phyloP scores from a whole-genome alignment of 2,113 vertebrate species.

The Syrmaticus mikado region DNA sequence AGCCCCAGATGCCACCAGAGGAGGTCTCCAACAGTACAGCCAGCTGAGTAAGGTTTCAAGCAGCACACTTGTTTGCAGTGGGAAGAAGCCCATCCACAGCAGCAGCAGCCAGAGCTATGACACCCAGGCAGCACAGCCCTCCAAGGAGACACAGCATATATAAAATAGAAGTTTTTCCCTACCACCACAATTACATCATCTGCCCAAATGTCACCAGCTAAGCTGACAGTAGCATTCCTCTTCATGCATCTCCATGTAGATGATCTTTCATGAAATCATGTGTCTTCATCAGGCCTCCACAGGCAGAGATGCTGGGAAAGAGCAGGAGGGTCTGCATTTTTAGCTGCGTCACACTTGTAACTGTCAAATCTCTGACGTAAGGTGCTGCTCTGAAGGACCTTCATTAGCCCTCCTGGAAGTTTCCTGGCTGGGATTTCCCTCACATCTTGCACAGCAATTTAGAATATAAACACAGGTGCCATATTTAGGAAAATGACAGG shows the following conservation, averaged over 20 bases:
- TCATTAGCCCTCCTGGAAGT: background rate
- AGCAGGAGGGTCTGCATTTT: background rate
- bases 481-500: background rate
- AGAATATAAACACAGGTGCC: background rate
- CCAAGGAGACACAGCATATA: background rate
- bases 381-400: background rate
- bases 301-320: background rate
- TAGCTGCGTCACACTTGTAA: background rate
- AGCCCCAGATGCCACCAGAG: background rate
- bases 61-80: background rate
- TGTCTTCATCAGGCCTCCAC: background rate
- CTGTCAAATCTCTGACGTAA: background rate
- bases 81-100: background rate
- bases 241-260: background rate
- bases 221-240: background rate
- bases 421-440: slow-evolving; percentile 23
- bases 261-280: background rate
- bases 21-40: background rate
- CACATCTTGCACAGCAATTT: background rate
- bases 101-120: background rate
- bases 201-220: background rate
- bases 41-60: background rate
- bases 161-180: background rate
- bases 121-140: background rate
- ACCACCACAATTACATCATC: background rate